Evolutionary conservation across 1,140 invertebrate genomes (phyloP), one percentile per base, ranked within the genome.

Genomic region (Drepana arcuata): DNA sequence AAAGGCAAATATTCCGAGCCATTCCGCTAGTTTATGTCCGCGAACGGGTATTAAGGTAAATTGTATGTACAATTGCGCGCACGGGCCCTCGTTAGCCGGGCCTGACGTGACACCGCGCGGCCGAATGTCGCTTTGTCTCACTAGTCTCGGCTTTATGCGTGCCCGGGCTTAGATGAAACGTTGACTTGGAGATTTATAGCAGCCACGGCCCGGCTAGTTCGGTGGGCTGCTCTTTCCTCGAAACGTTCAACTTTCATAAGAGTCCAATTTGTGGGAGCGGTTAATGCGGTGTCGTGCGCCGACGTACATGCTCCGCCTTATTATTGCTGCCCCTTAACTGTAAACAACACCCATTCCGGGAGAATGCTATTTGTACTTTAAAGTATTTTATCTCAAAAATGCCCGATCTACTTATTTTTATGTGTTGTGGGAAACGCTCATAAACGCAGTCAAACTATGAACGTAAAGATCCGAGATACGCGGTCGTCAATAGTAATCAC

Each of bases 281-380:
- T 72, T 72, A 64, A 70, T 64, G 69, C 56, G 53, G 43, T 68
- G 70, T 73, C 70, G 65, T 74, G 60, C 58, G 38, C 58, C 58
- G 30, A 40, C 58, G 60, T 66, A 59, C 64, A 66, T 67, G 72
- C 67, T 55, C 67, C 71, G 65, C 70, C 72, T 77, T 80, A 74
- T 80, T 80, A 69, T 77, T 73, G 54, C 62, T 73, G 69, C 64
- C 67, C 65, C 64, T 66, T 75, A 69, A 72, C 74, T 73, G 69
- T 75, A 75, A 65, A 77, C 66, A 68, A 73, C 72, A 74, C 71
- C 74, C 69, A 79, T 75, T 79, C 63, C 62, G 44, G 49, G 35
- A 50, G 43, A 47, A 51, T 53, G 46, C 46, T 39, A 59, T 46
- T 60, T 45, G 44, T 56, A 45, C 41, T 40, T 41, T 40, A 44